phyloP scores from a whole-genome alignment of 2,797 vertebrate genomes.

The Bradypodion pumilum region DNA sequence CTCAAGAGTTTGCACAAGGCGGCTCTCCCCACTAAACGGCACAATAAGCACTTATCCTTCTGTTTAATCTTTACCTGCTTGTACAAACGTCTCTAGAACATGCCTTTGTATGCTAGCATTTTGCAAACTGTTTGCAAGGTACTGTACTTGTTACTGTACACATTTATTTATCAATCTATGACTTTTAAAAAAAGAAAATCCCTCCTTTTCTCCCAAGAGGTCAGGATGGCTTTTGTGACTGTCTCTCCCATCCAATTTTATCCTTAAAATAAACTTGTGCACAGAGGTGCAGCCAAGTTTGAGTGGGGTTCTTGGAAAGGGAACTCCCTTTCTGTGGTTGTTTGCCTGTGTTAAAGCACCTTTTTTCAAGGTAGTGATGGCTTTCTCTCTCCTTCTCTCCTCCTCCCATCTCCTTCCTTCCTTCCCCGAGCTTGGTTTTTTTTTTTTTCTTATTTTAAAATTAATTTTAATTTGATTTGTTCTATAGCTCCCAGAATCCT shows the following conservation, averaged over 20 bases:
- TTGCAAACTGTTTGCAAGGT: conserved; percentile 29
- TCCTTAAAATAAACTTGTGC: neutral
- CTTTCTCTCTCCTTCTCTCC: neutral
- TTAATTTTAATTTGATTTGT: too few species aligned
- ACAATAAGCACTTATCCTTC: conserved; percentile 28
- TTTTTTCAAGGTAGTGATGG: neutral
- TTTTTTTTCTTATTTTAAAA: too few species aligned
- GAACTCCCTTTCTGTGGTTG: neutral
- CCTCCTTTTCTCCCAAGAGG: neutral
- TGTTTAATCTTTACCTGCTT: conserved; percentile 27
- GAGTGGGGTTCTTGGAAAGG: neutral
- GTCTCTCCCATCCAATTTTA: neutral
- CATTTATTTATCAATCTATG: too few species aligned
- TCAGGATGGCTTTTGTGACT: neutral
- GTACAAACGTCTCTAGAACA: conserved; percentile 15
- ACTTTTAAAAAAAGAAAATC: too few species aligned
- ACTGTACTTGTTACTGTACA: neutral
- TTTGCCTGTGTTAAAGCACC: neutral
- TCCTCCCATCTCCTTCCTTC: too few species aligned
- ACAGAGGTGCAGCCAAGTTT: neutral
- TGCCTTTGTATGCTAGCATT: neutral
- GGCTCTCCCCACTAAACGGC: neutral
- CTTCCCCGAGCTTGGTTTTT: too few species aligned
- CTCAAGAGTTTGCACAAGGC: conserved; percentile 6
- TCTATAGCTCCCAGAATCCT: too few species aligned